Evolutionary conservation across 2,113 vertebrate species (phyloP), one percentile per base, ranked within the genome.

Genomic region (Cardinalis cardinalis): DNA sequence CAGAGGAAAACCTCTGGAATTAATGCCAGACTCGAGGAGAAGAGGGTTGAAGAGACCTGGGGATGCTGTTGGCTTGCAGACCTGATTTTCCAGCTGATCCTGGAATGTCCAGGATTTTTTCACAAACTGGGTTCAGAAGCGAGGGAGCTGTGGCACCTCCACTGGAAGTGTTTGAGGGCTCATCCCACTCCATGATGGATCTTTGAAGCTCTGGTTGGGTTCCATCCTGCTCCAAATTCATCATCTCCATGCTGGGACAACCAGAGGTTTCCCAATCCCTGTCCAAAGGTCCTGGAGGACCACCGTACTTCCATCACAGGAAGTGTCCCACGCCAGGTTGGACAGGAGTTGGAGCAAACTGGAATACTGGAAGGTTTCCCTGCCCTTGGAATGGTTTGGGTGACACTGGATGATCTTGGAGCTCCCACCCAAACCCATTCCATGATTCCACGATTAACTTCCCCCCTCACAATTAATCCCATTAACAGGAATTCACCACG

Each of bases 61-160:
- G 26, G 29, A 64, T 6, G 51, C 69, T 25, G 18, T 15, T 24
- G 49, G 24, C 41, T n/a, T 12, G 14, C 18, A 18, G 80, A 23
- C 11, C 28, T 32, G 40, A 12, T 38, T 72, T 48, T 65, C 51
- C 51, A 73, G 40, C 23, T 23, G 48, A 18, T 18, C 80, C 49
- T 24, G 69, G 59, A n/a, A n/a, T 4, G 4, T 43, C 17, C 31
- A 49, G 31, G 53, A 34, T 29, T 2, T 36, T 36, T 36, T 36
- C 36, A 18, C 0, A 1, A 31, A 31, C 0, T 0, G 32, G 2
- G 3, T 61, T 71, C 9, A 56, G n/a, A 63, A 32, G 12, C 0
- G 29, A 80, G 24, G 66, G 56, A 61, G 38, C 38, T 13, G 8
- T 3, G 41, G 51, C 61, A 32, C 41, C 58, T 46, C 68, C 68